These are phyloP conservation scores for Callopanchax toddi DNA, from an alignment of 2,113 vertebrate genomes.

Conservation along the genomic window DNA sequence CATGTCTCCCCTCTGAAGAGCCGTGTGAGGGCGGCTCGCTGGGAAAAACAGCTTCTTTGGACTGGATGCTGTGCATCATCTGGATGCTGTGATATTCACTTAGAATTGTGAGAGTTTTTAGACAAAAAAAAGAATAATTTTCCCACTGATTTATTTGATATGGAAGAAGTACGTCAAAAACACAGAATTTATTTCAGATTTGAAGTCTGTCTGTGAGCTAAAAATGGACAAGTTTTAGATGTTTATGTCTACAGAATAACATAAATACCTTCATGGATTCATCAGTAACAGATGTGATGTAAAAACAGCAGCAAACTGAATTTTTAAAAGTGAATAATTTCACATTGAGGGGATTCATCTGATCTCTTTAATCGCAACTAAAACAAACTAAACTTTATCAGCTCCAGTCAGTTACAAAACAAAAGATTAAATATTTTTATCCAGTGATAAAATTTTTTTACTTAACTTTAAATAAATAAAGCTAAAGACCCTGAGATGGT, in stretches of 20 bases:
- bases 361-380: not conserved
- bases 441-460: no score
- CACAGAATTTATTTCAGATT: not conserved
- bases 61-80: slow-evolving; percentile 47
- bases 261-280: no score
- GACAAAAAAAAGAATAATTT: not conserved
- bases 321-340: no score
- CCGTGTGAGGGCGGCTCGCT: slow-evolving; percentile 60
- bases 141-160: not conserved
- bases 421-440: no score
- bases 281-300: no score
- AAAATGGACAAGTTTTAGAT: no score
- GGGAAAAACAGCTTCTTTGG: slow-evolving; percentile 57
- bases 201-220: no score
- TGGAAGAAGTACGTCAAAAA: not conserved
- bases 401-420: not conserved
- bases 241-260: no score
- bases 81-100: slow-evolving; percentile 41
- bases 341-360: not conserved
- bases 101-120: not conserved
- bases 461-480: no score
- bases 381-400: not conserved
- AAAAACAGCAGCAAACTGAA: no score
- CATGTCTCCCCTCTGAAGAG: slow-evolving; percentile 71
- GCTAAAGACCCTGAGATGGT: no score